Conservation (phyloP, 1,140 invertebrate species). For the Papilio helenus region DNA sequence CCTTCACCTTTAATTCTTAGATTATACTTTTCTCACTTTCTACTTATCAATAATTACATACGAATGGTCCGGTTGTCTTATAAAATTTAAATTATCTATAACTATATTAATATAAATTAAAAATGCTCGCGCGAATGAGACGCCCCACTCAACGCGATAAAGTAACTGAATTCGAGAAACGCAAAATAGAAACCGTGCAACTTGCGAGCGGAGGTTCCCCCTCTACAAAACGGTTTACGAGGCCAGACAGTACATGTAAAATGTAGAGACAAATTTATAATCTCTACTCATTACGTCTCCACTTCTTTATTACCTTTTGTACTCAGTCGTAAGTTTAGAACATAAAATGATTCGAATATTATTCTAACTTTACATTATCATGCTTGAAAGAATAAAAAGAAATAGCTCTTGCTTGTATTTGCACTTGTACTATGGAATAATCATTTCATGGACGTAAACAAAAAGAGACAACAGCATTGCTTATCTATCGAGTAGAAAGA, state of each 20-base stretch:
- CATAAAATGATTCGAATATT: background rate
- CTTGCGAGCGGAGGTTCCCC: conserved; percentile 73
- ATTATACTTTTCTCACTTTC: conserved; percentile 53
- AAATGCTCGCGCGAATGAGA: conserved; percentile 71
- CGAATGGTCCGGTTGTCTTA: conserved; percentile 53
- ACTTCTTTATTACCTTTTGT: background rate
- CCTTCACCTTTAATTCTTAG: conserved; percentile 61
- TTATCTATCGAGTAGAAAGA: conserved; percentile 64
- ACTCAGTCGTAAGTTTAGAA: background rate
- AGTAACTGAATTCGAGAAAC: conserved; percentile 80
- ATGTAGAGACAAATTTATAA: conserved; percentile 61
- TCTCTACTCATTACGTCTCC: conserved; percentile 32
- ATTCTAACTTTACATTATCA: background rate
- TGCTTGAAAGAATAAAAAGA: conserved; percentile 3
- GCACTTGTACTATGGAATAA: conserved; percentile 63
- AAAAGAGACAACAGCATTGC: conserved; percentile 70
- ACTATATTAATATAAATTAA: conserved; percentile 70
- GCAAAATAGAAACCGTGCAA: conserved; percentile 81
- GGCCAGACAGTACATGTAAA: conserved; percentile 72
- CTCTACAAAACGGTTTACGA: conserved; percentile 77
- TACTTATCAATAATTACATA: conserved; percentile 65
- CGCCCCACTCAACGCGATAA: conserved; percentile 68
- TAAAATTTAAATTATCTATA: conserved; percentile 61
- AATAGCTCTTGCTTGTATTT: conserved; percentile 45
- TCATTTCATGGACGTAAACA: conserved; percentile 78